Evolutionary conservation across 2,888 invertebrate species (phyloP), one percentile per base, ranked within the genome.

Genomic region (Zaprionus lineosus): DNA sequence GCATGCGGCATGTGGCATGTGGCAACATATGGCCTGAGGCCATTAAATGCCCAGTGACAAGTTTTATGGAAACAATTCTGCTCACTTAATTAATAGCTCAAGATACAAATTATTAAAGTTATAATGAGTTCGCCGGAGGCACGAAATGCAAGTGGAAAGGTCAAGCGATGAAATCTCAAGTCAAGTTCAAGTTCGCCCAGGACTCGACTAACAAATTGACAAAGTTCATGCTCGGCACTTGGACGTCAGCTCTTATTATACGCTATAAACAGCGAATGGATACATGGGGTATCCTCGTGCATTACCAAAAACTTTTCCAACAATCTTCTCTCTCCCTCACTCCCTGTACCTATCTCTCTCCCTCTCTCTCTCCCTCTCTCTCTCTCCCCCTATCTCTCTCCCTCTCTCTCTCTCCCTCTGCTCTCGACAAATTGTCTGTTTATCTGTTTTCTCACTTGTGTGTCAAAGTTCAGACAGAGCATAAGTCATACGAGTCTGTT

Each of bases 51-150:
- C 19, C 6, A 9, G 28, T 31, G 9, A 11, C 7, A 36, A 47
- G 41, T 61, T 56, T 39, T 36, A 9, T 19, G 29, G 19, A 19
- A 9, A n/a, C 43, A 43, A 26, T 34, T 37, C 39, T 48, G 46
- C 52, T 70, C 28, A 52, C 40, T 24, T 66, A 79, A 79, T 69
- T 79, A 76, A 75, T 79, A 47, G 66, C 62, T 41, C 14, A 5
- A 60, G 41, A 56, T 62, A 63, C 55, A 60, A 60, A 66, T 75
- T 37, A 48, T 57, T 53, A 34, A 58, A 79, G 62, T 79, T 75
- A 48, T 59, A 76, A 76, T 66, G 69, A 66, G 51, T 61, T 66
- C 40, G 53, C 48, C 12, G 3, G 12, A 24, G 34, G 59, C 34
- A 37, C 16, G 6, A 21, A 5, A 2, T 34, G 33, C 7, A 1